phyloP scores from a whole-genome alignment of 2,797 vertebrate species.

The Micromesistius poutassou region DNA sequence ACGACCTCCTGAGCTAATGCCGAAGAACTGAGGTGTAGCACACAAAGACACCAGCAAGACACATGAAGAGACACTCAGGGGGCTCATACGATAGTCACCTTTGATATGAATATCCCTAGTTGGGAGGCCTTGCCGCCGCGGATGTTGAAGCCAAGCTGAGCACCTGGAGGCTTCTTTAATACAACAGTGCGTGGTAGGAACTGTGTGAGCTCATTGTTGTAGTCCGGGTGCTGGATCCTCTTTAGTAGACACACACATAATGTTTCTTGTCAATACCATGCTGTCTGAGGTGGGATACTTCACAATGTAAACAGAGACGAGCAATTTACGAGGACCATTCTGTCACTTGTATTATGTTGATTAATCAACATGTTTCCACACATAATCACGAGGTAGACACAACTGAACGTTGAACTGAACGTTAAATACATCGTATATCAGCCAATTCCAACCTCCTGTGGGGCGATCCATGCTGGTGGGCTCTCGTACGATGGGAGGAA shows the following conservation, averaged over 20 bases:
- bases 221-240: conserved; percentile 91
- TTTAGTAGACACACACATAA: conserved; percentile 43
- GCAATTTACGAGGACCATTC: background rate
- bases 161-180: conserved; percentile 92
- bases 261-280: background rate
- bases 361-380: background rate
- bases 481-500: conserved; percentile 92
- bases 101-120: conserved; percentile 97
- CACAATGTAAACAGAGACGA: background rate
- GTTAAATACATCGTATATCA: background rate
- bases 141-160: conserved; percentile 97
- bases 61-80: background rate
- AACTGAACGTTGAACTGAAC: too few species aligned
- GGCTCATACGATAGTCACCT: conserved; percentile 75
- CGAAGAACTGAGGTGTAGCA: background rate
- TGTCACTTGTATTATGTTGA: background rate
- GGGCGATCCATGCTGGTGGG: conserved; percentile 91
- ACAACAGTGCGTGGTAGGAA: conserved; percentile 90
- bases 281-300: background rate
- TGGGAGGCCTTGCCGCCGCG: conserved; percentile 96
- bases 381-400: background rate
- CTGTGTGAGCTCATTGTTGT: conserved; percentile 95
- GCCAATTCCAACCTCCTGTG: conserved; percentile 79
- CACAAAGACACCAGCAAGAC: background rate
- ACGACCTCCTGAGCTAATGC: too few species aligned